Evolutionary conservation across 2,797 vertebrate genomes (phyloP), one percentile per base, ranked within the genome.

Genomic region (Danio tinwini): DNA sequence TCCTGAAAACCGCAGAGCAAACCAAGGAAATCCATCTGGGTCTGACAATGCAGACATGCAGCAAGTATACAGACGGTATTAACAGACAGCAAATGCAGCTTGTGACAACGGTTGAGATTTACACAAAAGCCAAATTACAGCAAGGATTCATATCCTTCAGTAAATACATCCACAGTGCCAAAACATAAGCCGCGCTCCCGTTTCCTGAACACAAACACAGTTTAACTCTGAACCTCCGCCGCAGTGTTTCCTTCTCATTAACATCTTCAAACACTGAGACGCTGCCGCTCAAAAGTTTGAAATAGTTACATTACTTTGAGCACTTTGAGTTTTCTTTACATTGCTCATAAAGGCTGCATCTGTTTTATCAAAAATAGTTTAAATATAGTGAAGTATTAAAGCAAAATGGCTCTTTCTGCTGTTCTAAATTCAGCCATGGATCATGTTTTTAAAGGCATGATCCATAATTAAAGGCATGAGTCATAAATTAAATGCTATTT

Each of bases 61-160:
- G 5, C 64, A 49, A 19, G 45, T 49, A 50, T 21, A 42, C 52
- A 70, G 29, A 17, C 29, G 8, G 70, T 58, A 58, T 58, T 58
- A 72, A 59, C 61, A 42, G 53, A 65, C 17, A 69, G 70, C 56
- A n/a, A 56, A 67, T 12, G 19, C 58, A 49, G 14, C 75, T 67
- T 59, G 63, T 61, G 71, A 81, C 65, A 80, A 76, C 49, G 13
- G 58, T 59, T 64, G 63, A 63, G 78, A 76, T 53, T 83, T 72
- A 81, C 82, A 80, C 81, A 79, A 83, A 81, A 78, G 17, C 75
- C 21, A 68, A 85, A 83, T 83, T 59, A 85, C 81, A 64, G 63
- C 55, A 77, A 81, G 69, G 53, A 37, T 69, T 81, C 70, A 63
- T 68, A 81, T 83, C 75, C 58, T n/a, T 74, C 64, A 61, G 78